phyloP scores from a whole-genome alignment of 2,888 invertebrate genomes.

The Hydrotaea cyrtoneurina region DNA sequence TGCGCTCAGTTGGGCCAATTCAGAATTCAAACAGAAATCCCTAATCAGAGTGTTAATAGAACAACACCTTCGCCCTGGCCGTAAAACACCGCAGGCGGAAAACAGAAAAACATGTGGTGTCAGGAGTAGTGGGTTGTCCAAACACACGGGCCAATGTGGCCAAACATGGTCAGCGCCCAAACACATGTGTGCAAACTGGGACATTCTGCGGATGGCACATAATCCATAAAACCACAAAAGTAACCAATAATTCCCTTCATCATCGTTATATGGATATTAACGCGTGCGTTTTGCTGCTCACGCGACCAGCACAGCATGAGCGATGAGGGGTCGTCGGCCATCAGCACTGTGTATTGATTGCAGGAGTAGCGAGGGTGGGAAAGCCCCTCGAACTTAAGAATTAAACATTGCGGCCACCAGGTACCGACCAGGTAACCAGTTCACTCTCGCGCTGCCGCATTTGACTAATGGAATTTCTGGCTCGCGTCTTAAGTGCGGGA shows the following conservation, averaged over 20 bases:
- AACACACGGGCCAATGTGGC: conserved; percentile 33
- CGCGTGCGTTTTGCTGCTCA: neutral
- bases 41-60: conserved; percentile 64
- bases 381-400: conserved; percentile 54
- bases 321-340: no score
- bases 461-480: conserved; percentile 24
- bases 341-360: neutral
- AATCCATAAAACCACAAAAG: conserved; percentile 62
- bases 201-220: conserved; percentile 30
- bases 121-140: conserved; percentile 49
- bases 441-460: neutral
- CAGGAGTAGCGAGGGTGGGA: conserved; percentile 26
- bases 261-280: conserved; percentile 62
- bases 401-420: conserved; percentile 41
- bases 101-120: conserved; percentile 57
- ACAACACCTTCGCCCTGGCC: conserved; percentile 56
- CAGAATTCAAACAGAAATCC: conserved; percentile 56
- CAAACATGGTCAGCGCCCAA: neutral
- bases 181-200: conserved; percentile 27
- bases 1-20: conserved; percentile 44
- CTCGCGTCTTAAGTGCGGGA: conserved; percentile 42
- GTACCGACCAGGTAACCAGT: conserved; percentile 47
- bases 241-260: conserved; percentile 56
- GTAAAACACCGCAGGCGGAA: conserved; percentile 49
- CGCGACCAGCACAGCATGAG: conserved; percentile 33